Evolutionary conservation across 2,113 vertebrate species (phyloP), one percentile per base, ranked within the genome.

Genomic region (Anhinga rufa): DNA sequence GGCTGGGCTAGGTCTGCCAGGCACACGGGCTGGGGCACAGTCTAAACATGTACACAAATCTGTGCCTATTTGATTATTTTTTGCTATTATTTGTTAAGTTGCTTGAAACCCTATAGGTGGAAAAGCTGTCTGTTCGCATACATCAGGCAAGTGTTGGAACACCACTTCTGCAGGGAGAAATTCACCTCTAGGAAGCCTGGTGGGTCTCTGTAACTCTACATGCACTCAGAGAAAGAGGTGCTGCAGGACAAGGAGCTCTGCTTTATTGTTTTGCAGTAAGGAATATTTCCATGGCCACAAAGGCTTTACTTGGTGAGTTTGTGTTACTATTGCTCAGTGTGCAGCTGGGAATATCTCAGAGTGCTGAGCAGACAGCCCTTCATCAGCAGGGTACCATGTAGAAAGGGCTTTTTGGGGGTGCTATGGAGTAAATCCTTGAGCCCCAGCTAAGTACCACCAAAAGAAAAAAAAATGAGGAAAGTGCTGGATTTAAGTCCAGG

Each of bases 341-440:
- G 71, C 17, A 69, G n/a, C 54, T 55, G 29, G 62, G 80, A 86
- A n/a, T 70, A 2, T n/a, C n/a, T 57, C 12, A 29, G 14, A 54
- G 14, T 2, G 6, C 57, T 82, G 48, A 44, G 20, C 46, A 79
- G 28, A 17, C 22, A 76, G 66, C 16, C 42, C n/a, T 82, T 68
- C 14, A 14, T 24, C 62, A 64, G 36, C 25, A 61, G 15, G 8
- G 8, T 7, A 24, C 10, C 17, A 6, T 3, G 3, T 0, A 34
- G 62, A 46, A 81, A 60, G 34, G 13, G 14, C 12, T 78, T 11
- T 82, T 87, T 29, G 79, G n/a, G 70, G 58, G 26, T 80, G 49
- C 76, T 65, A 29, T 48, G 68, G 36, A 28, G 44, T 29, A 31
- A 54, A 75, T 26, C 26, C n/a, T 32, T 29, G 32, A 68, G 18